Base-by-base conservation (phyloP, 1,140 invertebrate species). In the Glossosoma conforme region DNA sequence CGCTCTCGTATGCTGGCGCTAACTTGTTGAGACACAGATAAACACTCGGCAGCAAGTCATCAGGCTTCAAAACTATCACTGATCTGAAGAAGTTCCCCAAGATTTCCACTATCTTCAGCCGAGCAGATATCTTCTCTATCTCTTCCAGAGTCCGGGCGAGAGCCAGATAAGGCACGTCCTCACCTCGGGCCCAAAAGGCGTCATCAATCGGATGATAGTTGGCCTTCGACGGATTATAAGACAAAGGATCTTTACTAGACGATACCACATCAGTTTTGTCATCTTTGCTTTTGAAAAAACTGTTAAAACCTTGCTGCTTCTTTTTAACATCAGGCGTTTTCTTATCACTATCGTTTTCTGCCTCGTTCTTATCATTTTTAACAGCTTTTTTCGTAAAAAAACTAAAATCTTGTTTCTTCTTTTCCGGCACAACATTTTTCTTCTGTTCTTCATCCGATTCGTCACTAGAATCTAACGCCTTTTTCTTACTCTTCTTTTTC, bases 21-120 rank as follows among this genome's bases (percentile, higher is more conserved):
- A 98, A 68, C 69, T 94, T 87, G 75, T 99, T 99, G 1, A 99
- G 76, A 67, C 93, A 97, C 22, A 99, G 70, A 68, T 99, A 98
- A 11, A 99, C 80, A 65, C 89, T 93, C 0, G 86, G 80, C 32
- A 97, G 54, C 10, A 99, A 72, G 70, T 99, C 96, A 36, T 89
- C 79, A 0, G 94, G 92, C 21, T 82, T 89, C 3, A 97, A 69
- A 6, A 86, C 76, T 36, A 97, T 89, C 2, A 97, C 91, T 0
- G 95, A 98, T 17, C 93, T 81, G 25, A 98, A 89, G 67, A 91
- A 98, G 69, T 98, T 98, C 37, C 86, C 82, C 14, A 99, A 64
- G 52, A 94, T 94, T 71, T 97, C 91, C 15, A 98, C 85, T 61
- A 94, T 98, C 71, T 96, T 95, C 36, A 99, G 76, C 24, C 96